Percentiles rank a stretch among this genome's conserved stretches.
phyloP scores from a whole-genome alignment of 2,113 vertebrate genomes.

The Acanthochromis polyacanthus region DNA sequence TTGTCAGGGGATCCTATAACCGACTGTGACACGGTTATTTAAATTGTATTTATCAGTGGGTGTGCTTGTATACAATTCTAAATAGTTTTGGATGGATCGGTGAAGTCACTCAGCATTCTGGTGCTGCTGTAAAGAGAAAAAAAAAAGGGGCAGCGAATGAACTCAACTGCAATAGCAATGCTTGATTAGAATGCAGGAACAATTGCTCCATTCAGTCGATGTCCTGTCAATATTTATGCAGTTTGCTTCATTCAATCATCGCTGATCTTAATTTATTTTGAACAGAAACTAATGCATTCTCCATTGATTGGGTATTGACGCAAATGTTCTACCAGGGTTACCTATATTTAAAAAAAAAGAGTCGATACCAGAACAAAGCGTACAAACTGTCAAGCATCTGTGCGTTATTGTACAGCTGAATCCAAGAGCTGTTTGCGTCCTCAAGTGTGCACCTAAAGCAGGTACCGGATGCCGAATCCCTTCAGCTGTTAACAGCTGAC shows the following conservation, averaged over 20 bases:
- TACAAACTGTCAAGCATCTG: too few species aligned
- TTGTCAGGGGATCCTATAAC: constrained; percentile 41
- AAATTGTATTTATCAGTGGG: constrained; percentile 28
- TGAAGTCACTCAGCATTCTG: constrained; percentile 3
- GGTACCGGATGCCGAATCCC: background rate
- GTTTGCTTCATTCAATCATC: constrained; percentile 10
- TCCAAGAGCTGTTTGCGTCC: too few species aligned
- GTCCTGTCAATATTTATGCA: background rate
- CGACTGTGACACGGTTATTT: constrained; percentile 43
- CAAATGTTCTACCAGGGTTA: background rate
- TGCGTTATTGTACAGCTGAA: background rate
- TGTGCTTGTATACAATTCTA: constrained; percentile 21
- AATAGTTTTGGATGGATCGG: constrained; percentile 31
- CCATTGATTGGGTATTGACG: constrained; percentile 32
- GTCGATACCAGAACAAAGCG: background rate
- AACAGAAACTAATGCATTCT: constrained; percentile 20
- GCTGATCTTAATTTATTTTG: constrained; percentile 16
- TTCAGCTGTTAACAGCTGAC: background rate
- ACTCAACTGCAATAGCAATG: background rate
- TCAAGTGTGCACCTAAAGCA: too few species aligned
- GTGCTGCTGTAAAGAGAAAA: background rate
- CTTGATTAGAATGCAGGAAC: constrained; percentile 1
- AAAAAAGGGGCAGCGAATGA: background rate
- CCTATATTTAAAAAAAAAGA: background rate
- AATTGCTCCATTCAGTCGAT: background rate